A percentile compares a stretch with the other conserved stretches of the same genome.
Conservation (phyloP, 2,888 invertebrate species). For the Coremacera marginata region DNA sequence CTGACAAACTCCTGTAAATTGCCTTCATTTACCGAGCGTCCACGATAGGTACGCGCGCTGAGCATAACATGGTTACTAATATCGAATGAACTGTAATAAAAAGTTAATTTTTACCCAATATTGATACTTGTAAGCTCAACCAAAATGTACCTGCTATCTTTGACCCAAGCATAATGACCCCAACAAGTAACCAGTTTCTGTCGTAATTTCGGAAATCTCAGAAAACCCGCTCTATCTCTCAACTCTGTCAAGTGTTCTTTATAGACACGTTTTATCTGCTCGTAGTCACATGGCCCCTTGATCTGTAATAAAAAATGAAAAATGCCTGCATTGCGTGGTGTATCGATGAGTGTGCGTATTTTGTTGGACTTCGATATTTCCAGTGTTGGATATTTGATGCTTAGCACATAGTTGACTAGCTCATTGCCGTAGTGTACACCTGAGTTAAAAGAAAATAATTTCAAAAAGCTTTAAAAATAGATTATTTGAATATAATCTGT, state of each 20-base stretch:
- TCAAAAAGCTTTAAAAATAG: neutral
- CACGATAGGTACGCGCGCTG: conserved; percentile 76
- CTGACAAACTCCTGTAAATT: conserved; percentile 86
- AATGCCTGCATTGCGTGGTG: conserved; percentile 80
- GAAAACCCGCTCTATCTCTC: conserved; percentile 72
- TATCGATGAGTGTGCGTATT: conserved; percentile 78
- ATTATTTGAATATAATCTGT: neutral
- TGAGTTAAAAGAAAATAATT: conserved; percentile 54
- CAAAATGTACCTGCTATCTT: conserved; percentile 69
- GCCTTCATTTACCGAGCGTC: conserved; percentile 77
- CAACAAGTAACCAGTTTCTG: conserved; percentile 79
- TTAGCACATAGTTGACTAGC: conserved; percentile 73
- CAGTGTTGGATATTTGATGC: conserved; percentile 73
- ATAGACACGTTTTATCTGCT: conserved; percentile 71
- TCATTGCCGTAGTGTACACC: conserved; percentile 73
- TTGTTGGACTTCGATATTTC: conserved; percentile 75
- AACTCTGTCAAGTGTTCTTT: conserved; percentile 71
- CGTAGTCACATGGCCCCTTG: conserved; percentile 74
- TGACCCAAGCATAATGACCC: conserved; percentile 81
- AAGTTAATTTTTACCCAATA: neutral
- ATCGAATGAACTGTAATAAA: conserved; percentile 62
- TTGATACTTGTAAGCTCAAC: neutral
- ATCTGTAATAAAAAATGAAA: conserved; percentile 78
- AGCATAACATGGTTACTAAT: conserved; percentile 79
- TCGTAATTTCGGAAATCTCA: conserved; percentile 77